Evolutionary conservation across 1,140 invertebrate species (phyloP).

Genomic region (Plectrocnemia conspersa): DNA sequence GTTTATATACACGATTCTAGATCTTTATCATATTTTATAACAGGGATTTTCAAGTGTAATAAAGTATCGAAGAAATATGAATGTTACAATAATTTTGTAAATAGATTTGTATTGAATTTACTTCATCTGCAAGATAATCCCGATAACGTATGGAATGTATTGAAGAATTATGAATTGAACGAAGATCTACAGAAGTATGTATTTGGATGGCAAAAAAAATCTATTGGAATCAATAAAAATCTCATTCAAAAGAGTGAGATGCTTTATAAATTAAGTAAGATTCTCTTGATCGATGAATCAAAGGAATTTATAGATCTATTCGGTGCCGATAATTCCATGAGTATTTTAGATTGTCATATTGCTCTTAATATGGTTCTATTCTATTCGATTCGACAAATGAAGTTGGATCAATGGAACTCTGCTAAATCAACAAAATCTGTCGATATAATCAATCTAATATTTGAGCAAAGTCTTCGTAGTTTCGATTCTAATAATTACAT

Average conservation of each 20-base stretch:
- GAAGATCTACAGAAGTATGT: conserved; percentile 44
- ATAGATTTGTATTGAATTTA: conserved; percentile 44
- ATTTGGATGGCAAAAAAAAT: conserved; percentile 41
- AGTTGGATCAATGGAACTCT: too few species aligned
- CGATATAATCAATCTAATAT: too few species aligned
- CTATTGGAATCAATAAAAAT: conserved; percentile 38
- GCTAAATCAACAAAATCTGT: too few species aligned
- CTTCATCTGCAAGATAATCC: conserved; percentile 46
- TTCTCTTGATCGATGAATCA: conserved; percentile 39
- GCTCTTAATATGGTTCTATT: conserved; percentile 46
- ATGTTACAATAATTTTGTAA: conserved; percentile 42
- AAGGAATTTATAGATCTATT: conserved; percentile 40
- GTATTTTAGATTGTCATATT: conserved; percentile 42
- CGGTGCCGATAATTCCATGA: conserved; percentile 36
- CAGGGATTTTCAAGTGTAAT: conserved; percentile 45
- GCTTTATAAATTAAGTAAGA: conserved; percentile 26
- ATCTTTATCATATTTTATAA: conserved; percentile 43
- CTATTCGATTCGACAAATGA: conserved; percentile 41
- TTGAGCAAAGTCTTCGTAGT: too few species aligned
- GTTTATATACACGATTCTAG: conserved; percentile 44
- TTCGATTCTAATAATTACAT: too few species aligned
- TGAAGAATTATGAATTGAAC: conserved; percentile 44
- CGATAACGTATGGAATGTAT: conserved; percentile 37
- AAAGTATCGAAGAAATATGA: conserved; percentile 41
- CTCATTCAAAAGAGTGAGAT: conserved; percentile 32